Evolutionary conservation across 2,888 invertebrate genomes (phyloP).

Genomic region (Yponomeuta malinellus): DNA sequence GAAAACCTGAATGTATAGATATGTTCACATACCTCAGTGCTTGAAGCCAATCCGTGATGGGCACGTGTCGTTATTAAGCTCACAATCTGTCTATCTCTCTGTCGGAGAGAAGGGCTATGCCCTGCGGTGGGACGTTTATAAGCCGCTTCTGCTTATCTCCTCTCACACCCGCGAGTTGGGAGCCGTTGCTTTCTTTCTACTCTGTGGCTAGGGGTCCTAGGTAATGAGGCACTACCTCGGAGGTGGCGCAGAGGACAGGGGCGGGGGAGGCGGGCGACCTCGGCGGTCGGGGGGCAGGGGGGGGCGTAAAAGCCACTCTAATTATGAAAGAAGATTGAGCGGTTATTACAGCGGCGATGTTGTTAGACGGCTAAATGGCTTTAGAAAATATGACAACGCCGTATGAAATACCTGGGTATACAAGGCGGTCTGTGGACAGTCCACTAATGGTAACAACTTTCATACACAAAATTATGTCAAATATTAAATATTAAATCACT

Average conservation of each 20-base stretch:
- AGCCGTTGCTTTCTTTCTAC: not conserved
- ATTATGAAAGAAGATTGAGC: constrained; percentile 72
- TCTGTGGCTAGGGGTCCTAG: not conserved
- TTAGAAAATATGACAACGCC: not conserved
- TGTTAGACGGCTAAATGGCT: constrained; percentile 11
- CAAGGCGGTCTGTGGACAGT: too few relatives aligned
- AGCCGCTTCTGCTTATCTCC: too few relatives aligned
- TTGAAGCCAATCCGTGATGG: too few relatives aligned
- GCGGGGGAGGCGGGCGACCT: constrained; percentile 30
- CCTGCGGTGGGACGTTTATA: too few relatives aligned
- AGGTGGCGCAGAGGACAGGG: not conserved
- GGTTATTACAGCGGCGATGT: constrained; percentile 32
- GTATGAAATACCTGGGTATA: not conserved
- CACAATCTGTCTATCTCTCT: too few relatives aligned
- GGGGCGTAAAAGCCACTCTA: constrained; percentile 60
- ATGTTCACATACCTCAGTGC: too few relatives aligned
- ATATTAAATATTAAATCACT: too few relatives aligned
- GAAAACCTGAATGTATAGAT: too few relatives aligned
- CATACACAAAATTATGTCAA: too few relatives aligned
- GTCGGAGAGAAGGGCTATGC: too few relatives aligned
- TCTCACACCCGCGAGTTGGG: not conserved
- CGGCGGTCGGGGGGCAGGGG: constrained; percentile 24
- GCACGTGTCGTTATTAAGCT: too few relatives aligned
- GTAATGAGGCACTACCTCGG: not conserved
- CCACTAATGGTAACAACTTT: too few relatives aligned